Base-by-base conservation (phyloP, 2,888 invertebrate species). In the Oasisia sp. region DNA sequence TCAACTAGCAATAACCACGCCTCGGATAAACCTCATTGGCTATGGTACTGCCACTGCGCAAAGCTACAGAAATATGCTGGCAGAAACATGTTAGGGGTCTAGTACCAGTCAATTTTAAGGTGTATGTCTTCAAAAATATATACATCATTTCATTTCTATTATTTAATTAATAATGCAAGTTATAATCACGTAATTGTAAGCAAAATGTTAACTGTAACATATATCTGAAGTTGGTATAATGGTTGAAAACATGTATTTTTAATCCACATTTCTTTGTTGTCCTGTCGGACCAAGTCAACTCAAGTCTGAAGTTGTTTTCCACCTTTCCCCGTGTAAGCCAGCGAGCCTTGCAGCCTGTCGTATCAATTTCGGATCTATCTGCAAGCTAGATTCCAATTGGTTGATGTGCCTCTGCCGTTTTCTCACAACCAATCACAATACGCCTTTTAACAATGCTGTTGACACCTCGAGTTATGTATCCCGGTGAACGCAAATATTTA, bases 1-100 rank as follows among this genome's bases (percentile, higher is more conserved):
- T 74, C 74, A 74, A 74, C 74, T 74, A 74, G 74, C 74, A 74
- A 74, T 74, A 74, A 74, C 74, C 74, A 74, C 74, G 74, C 74
- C 74, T 74, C 74, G 74, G 74, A 74, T 74, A 74, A 74, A 74
- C 74, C 74, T 74, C 74, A 74, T 74, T 74, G 74, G 74, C 74
- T 74, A 74, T 74, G 74, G 74, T 74, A 74, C 19, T 74, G 74
- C 74, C 74, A 74, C 74, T 74, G 74, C 74, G 74, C 74, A 74
- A 74, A 74, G 74, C 74, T 74, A 74, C 74, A 19, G 74, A 74
- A 0, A 5, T 5, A 7, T 3, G 74, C n/a, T 27, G 27, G 4
- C n/a, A 27, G 19, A 7, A 7, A 74, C 74, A 19, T 27, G 27
- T 74, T 74, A 74, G 27, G n/a, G 74, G 7, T 27, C 7, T 74